Evolutionary conservation across 1,140 invertebrate species (phyloP).

Genomic region (Cepaea nemoralis): DNA sequence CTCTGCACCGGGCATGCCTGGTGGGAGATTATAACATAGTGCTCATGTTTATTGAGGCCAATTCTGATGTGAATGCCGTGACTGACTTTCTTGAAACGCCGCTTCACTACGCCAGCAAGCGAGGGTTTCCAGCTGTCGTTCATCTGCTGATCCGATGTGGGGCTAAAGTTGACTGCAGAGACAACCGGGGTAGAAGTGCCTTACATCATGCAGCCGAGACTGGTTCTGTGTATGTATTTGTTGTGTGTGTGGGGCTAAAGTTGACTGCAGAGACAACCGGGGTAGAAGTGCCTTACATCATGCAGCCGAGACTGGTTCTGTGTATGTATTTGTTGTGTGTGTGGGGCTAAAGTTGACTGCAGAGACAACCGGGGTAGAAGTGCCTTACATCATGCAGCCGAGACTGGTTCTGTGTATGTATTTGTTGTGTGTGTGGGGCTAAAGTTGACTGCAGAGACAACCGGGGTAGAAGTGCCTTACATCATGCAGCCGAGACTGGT

Average conservation of each 20-base stretch:
- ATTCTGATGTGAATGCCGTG: slow-evolving; percentile 60
- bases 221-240: slow-evolving; percentile 68
- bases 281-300: slow-evolving; percentile 59
- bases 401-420: slow-evolving; percentile 68
- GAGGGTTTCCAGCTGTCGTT: slow-evolving; percentile 59
- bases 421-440: no score
- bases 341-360: slow-evolving; percentile 54
- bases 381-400: slow-evolving; percentile 62
- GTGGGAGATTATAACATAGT: slow-evolving; percentile 56
- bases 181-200: slow-evolving; percentile 57
- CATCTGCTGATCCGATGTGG: slow-evolving; percentile 60
- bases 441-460: no score
- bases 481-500: no score
- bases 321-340: no score
- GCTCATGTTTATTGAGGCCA: slow-evolving; percentile 57
- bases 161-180: slow-evolving; percentile 53
- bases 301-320: slow-evolving; percentile 66
- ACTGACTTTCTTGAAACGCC: slow-evolving; percentile 67
- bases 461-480: no score
- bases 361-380: slow-evolving; percentile 59
- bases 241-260: slow-evolving; percentile 57
- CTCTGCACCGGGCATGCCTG: slow-evolving; percentile 66
- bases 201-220: slow-evolving; percentile 65
- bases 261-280: slow-evolving; percentile 55
- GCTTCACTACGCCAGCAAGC: slow-evolving; percentile 64